Percentiles rank a stretch among this genome's conserved stretches.
phyloP scores from a whole-genome alignment of 2,888 invertebrate species.

The Timema cristinae region DNA sequence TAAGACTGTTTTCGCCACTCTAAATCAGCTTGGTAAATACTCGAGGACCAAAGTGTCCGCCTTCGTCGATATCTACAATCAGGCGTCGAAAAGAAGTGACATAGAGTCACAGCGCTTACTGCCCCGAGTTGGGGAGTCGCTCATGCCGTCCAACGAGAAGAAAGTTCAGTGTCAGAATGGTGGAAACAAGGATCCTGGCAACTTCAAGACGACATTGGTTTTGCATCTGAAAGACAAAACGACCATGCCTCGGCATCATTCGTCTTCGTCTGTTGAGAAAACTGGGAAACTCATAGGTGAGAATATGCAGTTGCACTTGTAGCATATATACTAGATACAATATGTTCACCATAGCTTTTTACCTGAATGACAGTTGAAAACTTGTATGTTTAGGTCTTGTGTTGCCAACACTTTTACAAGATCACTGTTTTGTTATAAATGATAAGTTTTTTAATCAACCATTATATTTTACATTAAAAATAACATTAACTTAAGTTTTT shows the following conservation, averaged over 20 bases:
- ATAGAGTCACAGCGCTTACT: no score
- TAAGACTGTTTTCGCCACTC: not conserved
- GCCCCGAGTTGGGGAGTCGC: no score
- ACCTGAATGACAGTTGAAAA: no score
- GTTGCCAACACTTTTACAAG: no score
- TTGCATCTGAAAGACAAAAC: constrained; percentile 28
- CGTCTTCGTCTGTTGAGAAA: constrained; percentile 23
- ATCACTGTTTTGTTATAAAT: no score
- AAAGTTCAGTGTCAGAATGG: constrained; percentile 19
- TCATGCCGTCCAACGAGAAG: constrained; percentile 27
- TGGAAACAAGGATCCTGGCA: constrained; percentile 20
- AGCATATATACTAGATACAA: no score
- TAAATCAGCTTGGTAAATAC: constrained; percentile 7
- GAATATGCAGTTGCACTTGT: not conserved
- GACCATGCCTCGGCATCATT: constrained; percentile 22
- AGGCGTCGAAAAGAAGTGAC: not conserved
- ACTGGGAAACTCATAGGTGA: constrained; percentile 29
- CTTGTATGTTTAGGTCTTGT: no score
- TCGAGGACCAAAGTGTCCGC: constrained; percentile 4
- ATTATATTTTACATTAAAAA: no score
- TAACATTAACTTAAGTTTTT: no score
- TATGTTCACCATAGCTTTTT: no score
- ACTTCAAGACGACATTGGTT: constrained; percentile 29
- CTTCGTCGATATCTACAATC: not conserved
- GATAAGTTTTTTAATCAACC: no score